Evolutionary conservation across 30 jellyfish, hydroid and myxozoan species (phyloP).

Genomic region (Chrysaora quinquecirrha): DNA sequence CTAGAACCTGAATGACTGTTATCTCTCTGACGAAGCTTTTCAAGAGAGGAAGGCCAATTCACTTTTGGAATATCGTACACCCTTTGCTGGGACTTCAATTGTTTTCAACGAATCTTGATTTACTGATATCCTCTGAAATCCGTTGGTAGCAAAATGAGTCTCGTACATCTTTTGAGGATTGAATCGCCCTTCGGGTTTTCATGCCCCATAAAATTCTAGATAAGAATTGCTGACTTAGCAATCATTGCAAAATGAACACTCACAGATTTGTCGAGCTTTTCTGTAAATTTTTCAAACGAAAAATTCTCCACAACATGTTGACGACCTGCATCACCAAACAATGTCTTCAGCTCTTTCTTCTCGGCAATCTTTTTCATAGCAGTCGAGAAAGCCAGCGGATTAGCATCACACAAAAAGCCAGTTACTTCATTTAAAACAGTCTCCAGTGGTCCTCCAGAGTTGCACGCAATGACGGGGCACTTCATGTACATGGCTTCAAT

Average conservation of each 20-base stretch:
- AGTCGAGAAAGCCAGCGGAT: conserved; percentile 76
- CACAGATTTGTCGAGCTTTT: conserved; percentile 74
- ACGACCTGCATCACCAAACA: conserved; percentile 74
- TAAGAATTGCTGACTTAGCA: neutral
- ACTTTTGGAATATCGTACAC: no score
- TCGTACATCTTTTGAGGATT: no score
- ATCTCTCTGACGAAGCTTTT: no score
- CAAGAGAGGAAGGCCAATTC: no score
- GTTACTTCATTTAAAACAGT: conserved; percentile 78
- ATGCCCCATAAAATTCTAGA: neutral
- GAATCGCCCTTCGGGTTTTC: no score
- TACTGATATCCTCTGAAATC: no score
- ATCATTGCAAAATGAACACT: conserved; percentile 10
- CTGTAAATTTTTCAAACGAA: conserved; percentile 83
- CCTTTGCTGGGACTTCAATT: no score
- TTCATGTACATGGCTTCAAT: conserved; percentile 93
- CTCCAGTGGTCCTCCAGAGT: conserved; percentile 98
- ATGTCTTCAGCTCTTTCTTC: conserved; percentile 1
- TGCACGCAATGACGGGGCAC: conserved; percentile 96
- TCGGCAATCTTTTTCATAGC: conserved; percentile 78
- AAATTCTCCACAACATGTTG: conserved; percentile 79
- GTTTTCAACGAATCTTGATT: no score
- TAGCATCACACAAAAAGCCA: conserved; percentile 87
- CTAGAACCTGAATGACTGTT: no score
- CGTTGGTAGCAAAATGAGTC: no score